Evolutionary conservation across 2,888 invertebrate species (phyloP), one percentile per base, ranked within the genome.

Genomic region (Bombylius major): DNA sequence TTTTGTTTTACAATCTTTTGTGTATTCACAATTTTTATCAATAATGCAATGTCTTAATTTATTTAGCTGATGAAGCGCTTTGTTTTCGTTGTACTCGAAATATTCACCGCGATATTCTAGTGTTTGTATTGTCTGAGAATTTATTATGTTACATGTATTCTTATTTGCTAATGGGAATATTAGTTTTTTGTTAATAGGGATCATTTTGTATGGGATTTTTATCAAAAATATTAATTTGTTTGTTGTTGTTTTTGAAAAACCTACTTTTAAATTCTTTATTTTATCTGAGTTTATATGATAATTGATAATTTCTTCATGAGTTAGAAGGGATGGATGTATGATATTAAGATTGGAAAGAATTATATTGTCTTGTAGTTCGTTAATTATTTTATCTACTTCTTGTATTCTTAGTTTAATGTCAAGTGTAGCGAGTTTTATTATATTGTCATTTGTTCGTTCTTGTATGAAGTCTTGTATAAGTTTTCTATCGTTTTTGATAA

Each of bases 191-290:
- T 57, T 55, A 11, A 57, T 34, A 4, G 39, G 44, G 45, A 32
- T 46, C 53, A 53, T 50, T 23, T 23, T 23, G 23, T 23, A 23
- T 2, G 23, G 23, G 23, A 23, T 23, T 45, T 50, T 39, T 36
- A 56, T n/a, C 46, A 50, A 9, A 44, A 56, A 56, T 46, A 56
- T 53, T 44, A 54, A 32, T 47, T 54, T 54, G 13, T 54, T 51
- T 2, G 23, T 23, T 39, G 51, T 52, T 44, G 57, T 54, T 46
- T 36, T 53, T 12, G 56, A 53, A 42, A 50, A 56, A 42, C 45
- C 50, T 6, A 53, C 56, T 50, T 55, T 50, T 46, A 50, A 50
- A 36, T 47, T 47, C 39, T 55, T 51, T 34, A 51, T 42, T 33
- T 55, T 55, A 46, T 55, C 14, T 50, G 54, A 55, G 36, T 51